Percentiles rank a stretch among this genome's conserved stretches.
These are phyloP conservation scores for Loripinus fragilis DNA, from an alignment of 2,888 invertebrate species.

Conservation along the genomic window DNA sequence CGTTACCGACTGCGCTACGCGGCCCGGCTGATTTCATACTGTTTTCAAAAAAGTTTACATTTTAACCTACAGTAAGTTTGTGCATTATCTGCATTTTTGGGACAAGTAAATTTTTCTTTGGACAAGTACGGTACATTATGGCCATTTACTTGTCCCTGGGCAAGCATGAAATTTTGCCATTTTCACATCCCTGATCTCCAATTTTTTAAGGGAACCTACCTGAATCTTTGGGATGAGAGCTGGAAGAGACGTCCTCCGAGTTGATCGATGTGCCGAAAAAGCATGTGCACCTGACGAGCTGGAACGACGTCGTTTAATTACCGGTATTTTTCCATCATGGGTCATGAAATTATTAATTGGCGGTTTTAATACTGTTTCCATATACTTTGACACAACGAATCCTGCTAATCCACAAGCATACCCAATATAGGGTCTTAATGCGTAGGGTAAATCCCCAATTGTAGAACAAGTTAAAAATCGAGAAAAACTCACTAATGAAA, in stretches of 20 bases:
- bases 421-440: constrained; percentile 78
- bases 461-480: constrained; percentile 80
- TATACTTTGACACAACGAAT: constrained; percentile 81
- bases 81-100: too few relatives aligned
- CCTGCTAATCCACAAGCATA: constrained; percentile 81
- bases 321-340: constrained; percentile 81
- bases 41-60: too few relatives aligned
- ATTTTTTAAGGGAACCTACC: constrained; percentile 60
- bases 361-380: constrained; percentile 81
- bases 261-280: constrained; percentile 76
- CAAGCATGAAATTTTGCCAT: too few relatives aligned
- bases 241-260: constrained; percentile 82
- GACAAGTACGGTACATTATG: too few relatives aligned
- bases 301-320: constrained; percentile 80
- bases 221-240: constrained; percentile 82
- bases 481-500: constrained; percentile 78
- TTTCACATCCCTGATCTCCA: too few relatives aligned
- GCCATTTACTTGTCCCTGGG: too few relatives aligned
- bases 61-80: too few relatives aligned
- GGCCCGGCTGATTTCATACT: too few relatives aligned
- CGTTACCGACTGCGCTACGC: too few relatives aligned
- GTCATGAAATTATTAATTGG: constrained; percentile 78
- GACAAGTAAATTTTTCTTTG: too few relatives aligned
- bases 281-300: constrained; percentile 79
- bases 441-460: constrained; percentile 75